Evolutionary conservation across 1,140 invertebrate genomes (phyloP).

Genomic region (Mylabris phalerata): DNA sequence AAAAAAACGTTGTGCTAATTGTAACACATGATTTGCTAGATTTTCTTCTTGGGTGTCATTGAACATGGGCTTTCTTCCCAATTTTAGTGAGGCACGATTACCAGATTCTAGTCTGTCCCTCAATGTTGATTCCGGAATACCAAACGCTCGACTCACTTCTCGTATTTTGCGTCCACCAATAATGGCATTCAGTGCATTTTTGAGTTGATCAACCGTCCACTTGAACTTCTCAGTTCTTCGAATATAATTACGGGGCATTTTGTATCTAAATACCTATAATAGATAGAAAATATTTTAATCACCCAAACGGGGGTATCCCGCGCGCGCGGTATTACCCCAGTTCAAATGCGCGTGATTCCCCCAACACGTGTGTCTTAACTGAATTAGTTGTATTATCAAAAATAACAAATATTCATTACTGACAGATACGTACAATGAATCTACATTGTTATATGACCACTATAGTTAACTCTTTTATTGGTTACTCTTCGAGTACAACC

Average conservation of each 20-base stretch:
- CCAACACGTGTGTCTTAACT: too few species aligned
- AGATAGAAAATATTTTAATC: too few species aligned
- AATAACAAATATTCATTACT: too few species aligned
- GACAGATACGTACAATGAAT: too few species aligned
- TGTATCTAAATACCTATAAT: too few species aligned
- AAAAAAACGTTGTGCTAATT: slow-evolving; percentile 10
- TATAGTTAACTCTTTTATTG: too few species aligned
- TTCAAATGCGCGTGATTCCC: too few species aligned
- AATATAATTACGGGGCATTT: slow-evolving; percentile 2
- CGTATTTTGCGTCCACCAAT: neutral
- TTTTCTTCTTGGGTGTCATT: slow-evolving; percentile 1
- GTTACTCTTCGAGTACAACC: too few species aligned
- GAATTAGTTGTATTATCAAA: too few species aligned
- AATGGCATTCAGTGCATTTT: slow-evolving; percentile 1
- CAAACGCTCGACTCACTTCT: neutral
- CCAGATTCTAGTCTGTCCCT: neutral
- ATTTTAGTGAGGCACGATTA: neutral
- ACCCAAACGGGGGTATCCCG: too few species aligned
- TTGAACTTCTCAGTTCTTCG: neutral
- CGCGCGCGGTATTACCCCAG: too few species aligned
- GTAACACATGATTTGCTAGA: neutral
- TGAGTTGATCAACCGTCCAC: neutral
- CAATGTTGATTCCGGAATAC: slow-evolving; percentile 3
- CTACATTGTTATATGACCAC: too few species aligned
- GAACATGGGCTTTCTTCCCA: neutral